Evolutionary conservation across 2,797 vertebrate genomes (phyloP).

Genomic region (Hipposideros larvatus): DNA sequence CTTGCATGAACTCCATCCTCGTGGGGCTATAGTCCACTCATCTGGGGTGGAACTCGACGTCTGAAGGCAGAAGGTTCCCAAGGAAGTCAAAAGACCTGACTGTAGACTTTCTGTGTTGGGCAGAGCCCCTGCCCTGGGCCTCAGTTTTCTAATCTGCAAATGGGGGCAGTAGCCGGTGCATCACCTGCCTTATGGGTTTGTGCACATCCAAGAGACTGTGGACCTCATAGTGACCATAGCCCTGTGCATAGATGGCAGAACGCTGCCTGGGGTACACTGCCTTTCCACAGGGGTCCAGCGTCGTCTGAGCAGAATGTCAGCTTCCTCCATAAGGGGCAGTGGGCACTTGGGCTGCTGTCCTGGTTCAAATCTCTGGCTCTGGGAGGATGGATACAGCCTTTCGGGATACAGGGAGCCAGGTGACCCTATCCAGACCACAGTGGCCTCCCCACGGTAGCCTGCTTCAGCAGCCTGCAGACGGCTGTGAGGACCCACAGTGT

Average conservation of each 20-base stretch:
- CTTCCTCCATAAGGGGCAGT: fast-evolving
- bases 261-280: background rate
- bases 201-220: background rate
- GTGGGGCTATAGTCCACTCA: background rate
- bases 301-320: background rate
- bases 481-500: background rate
- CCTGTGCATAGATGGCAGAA: fast-evolving
- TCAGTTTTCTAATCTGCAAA: background rate
- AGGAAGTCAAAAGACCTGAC: background rate
- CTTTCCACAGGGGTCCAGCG: background rate
- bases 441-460: background rate
- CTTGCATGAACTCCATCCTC: background rate
- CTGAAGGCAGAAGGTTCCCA: background rate
- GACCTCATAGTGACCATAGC: fast-evolving
- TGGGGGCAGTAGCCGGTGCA: background rate
- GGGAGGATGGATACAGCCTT: background rate
- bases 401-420: background rate
- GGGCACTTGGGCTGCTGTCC: background rate
- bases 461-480: background rate
- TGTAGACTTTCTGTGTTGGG: background rate
- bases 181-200: background rate
- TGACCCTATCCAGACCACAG: background rate
- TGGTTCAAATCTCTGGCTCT: background rate
- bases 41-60: background rate
- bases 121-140: background rate